A percentile compares a stretch with the other conserved stretches of the same genome.
Conservation (phyloP, 2,888 invertebrate genomes). For the Coenonympha glycerion region DNA sequence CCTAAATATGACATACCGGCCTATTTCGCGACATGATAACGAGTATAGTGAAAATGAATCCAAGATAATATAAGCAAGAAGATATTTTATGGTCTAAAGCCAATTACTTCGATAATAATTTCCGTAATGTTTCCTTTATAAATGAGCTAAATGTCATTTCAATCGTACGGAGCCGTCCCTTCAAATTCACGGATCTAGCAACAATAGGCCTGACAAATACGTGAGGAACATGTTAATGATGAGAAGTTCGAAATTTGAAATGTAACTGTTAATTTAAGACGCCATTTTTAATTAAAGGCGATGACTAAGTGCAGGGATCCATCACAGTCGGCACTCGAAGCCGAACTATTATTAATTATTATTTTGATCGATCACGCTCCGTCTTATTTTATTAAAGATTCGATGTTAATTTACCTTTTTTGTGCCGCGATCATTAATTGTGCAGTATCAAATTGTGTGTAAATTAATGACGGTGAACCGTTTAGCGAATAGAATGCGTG, state of each 20-base stretch:
- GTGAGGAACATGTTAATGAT: conserved; percentile 49
- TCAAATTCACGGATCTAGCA: conserved; percentile 27
- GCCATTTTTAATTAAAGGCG: conserved; percentile 73
- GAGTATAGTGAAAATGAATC: background rate
- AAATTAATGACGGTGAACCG: conserved; percentile 14
- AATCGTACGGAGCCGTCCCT: conserved; percentile 34
- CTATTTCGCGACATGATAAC: too few species aligned
- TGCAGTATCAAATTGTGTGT: conserved; percentile 40
- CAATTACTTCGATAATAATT: background rate
- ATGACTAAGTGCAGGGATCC: conserved; percentile 71
- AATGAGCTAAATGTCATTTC: conserved; percentile 49
- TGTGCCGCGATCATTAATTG: conserved; percentile 55
- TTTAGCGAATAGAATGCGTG: conserved; percentile 7
- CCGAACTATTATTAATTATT: conserved; percentile 73
- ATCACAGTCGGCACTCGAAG: conserved; percentile 58
- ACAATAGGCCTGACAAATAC: conserved; percentile 37
- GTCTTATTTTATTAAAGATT: conserved; percentile 68
- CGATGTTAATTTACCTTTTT: conserved; percentile 51
- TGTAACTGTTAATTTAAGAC: conserved; percentile 65
- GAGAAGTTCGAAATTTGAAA: conserved; percentile 54
- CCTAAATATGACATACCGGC: too few species aligned
- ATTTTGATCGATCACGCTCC: conserved; percentile 72
- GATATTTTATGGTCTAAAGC: background rate
- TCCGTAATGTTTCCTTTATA: conserved; percentile 42
- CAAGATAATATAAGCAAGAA: background rate